Evolutionary conservation across 2,113 vertebrate genomes (phyloP).

Genomic region (Nicator chloris): DNA sequence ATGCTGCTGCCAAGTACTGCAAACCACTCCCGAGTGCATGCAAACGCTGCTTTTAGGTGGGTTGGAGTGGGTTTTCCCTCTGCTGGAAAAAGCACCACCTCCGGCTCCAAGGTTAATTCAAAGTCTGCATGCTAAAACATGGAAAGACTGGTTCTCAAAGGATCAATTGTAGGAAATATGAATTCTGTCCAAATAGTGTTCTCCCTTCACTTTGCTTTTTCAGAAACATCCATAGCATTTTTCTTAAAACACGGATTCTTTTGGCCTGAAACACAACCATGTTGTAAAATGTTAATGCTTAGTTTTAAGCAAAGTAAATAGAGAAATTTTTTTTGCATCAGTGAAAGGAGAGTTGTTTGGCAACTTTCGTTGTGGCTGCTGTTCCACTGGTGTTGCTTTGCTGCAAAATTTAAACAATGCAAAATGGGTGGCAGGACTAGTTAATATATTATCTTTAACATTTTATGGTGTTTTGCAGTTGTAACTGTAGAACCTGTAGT

Average conservation of each 20-base stretch:
- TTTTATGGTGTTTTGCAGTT: not conserved
- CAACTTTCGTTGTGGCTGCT: not conserved
- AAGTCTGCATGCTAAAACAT: not conserved
- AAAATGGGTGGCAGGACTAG: accelerated
- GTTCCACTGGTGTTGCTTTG: not conserved
- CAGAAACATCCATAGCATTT: not conserved
- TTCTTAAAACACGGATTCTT: not conserved
- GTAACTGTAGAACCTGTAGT: not conserved
- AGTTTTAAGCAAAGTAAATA: not conserved
- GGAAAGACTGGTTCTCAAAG: not conserved
- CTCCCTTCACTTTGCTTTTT: not conserved
- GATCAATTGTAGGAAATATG: not conserved
- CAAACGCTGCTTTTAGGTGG: not conserved
- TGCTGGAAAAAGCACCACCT: not conserved
- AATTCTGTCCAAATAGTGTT: not conserved
- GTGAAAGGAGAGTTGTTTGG: not conserved
- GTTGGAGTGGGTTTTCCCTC: not conserved
- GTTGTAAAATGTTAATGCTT: not conserved
- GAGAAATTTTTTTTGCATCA: not conserved
- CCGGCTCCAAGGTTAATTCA: not conserved
- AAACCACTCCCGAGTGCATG: accelerated
- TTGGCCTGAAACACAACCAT: not conserved
- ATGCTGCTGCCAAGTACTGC: not conserved
- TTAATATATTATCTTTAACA: not conserved
- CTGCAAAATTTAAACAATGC: not conserved